phyloP scores from a whole-genome alignment of 2,888 invertebrate species.

The Merodon equestris region DNA sequence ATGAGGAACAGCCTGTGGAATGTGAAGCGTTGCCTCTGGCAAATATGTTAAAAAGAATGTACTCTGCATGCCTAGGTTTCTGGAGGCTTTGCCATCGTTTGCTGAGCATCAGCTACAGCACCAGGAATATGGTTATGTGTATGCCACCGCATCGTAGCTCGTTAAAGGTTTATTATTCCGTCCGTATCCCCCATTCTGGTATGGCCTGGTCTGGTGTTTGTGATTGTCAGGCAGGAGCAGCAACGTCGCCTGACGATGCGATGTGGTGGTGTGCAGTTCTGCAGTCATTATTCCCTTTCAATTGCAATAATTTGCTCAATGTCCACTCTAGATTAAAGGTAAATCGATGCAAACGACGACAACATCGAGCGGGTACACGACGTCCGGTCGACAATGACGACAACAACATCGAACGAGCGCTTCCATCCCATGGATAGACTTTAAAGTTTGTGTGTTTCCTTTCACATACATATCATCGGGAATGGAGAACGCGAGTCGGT shows the following conservation, averaged over 20 bases:
- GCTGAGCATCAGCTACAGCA: neutral
- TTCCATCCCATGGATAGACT: slow-evolving; percentile 1
- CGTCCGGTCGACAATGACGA: slow-evolving; percentile 41
- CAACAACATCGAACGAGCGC: neutral
- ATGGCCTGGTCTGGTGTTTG: slow-evolving; percentile 41
- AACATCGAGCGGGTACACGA: slow-evolving; percentile 43
- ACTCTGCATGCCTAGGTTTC: slow-evolving; percentile 46
- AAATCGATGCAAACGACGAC: slow-evolving; percentile 68
- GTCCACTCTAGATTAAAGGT: slow-evolving; percentile 68
- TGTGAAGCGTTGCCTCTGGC: slow-evolving; percentile 51
- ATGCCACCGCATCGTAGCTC: slow-evolving; percentile 46
- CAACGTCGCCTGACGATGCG: slow-evolving; percentile 30
- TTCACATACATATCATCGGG: too few species aligned
- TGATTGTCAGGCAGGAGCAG: slow-evolving; percentile 40
- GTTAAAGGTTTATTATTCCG: slow-evolving; percentile 64
- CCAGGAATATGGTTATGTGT: slow-evolving; percentile 13
- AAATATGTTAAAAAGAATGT: slow-evolving; percentile 63
- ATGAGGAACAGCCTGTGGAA: slow-evolving; percentile 39
- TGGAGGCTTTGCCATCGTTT: slow-evolving; percentile 27
- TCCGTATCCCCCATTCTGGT: slow-evolving; percentile 23
- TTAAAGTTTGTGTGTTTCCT: slow-evolving; percentile 14
- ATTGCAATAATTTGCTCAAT: slow-evolving; percentile 69
- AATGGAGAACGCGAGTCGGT: slow-evolving; percentile 12
- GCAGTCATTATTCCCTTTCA: slow-evolving; percentile 67
- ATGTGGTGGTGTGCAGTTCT: slow-evolving; percentile 52